Percentiles rank a stretch among this genome's conserved stretches.
Conservation (phyloP, 2,113 vertebrate genomes). For the Halcyon malimbica region DNA sequence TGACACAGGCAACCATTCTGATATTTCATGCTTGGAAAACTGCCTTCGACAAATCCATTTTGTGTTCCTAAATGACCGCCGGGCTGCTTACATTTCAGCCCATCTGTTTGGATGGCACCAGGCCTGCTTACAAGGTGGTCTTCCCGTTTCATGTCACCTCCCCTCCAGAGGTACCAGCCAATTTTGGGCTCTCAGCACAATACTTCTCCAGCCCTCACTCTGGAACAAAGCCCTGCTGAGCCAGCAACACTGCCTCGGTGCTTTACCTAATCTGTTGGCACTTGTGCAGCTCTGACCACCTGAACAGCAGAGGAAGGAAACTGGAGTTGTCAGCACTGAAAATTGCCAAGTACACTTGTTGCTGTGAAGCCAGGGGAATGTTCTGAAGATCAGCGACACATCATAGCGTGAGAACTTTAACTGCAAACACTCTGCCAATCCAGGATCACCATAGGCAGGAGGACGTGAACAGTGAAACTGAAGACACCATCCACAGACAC, state of each 20-base stretch:
- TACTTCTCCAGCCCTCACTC: neutral
- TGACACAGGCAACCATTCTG: constrained; percentile 11
- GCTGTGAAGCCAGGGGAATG: neutral
- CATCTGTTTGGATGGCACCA: constrained; percentile 62
- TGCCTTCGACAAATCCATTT: constrained; percentile 41
- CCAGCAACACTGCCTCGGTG: neutral
- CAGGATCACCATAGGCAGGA: neutral
- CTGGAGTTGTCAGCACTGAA: neutral
- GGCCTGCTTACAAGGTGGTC: constrained; percentile 66
- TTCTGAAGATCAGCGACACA: neutral
- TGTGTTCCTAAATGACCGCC: constrained; percentile 20
- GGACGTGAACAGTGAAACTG: neutral
- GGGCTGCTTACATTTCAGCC: neutral
- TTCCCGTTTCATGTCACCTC: constrained; percentile 12
- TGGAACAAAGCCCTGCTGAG: neutral
- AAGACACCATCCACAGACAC: neutral
- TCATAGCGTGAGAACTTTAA: neutral
- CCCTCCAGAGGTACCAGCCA: neutral
- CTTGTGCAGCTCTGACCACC: neutral
- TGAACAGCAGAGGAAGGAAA: neutral
- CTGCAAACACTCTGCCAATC: neutral
- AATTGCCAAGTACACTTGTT: neutral
- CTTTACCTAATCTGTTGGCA: neutral
- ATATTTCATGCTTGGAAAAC: constrained; percentile 6
- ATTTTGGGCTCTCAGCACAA: neutral